Conservation (phyloP, 2,888 invertebrate species). For the Cepaea hortensis region DNA sequence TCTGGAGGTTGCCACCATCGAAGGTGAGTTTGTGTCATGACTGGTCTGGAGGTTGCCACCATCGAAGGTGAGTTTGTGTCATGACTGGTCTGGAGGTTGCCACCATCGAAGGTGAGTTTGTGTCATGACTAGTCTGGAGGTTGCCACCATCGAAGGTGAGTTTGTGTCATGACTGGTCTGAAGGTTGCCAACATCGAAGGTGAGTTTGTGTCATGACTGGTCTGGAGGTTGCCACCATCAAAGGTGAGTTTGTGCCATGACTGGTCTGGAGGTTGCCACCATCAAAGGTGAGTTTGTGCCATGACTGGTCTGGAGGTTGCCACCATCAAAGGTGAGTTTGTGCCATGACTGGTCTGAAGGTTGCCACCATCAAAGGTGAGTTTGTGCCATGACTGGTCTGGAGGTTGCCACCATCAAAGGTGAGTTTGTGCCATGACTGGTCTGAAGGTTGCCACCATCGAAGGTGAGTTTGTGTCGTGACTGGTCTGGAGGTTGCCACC, state of each 20-base stretch:
- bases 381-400: conserved; percentile 56
- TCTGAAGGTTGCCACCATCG: conserved; percentile 49
- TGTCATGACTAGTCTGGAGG: neutral
- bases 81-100: conserved; percentile 53
- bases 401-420: conserved; percentile 55
- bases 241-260: conserved; percentile 56
- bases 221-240: conserved; percentile 49
- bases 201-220: conserved; percentile 58
- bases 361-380: conserved; percentile 57
- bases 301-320: conserved; percentile 40
- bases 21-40: conserved; percentile 59
- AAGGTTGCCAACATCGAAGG: conserved; percentile 55
- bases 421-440: conserved; percentile 55
- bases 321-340: conserved; percentile 57
- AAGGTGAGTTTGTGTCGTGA: conserved; percentile 49
- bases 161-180: conserved; percentile 56
- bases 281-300: conserved; percentile 52
- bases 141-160: conserved; percentile 57
- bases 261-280: conserved; percentile 49
- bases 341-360: conserved; percentile 53
- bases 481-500: conserved; percentile 48
- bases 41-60: conserved; percentile 49
- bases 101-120: conserved; percentile 54
- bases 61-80: conserved; percentile 56
- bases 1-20: conserved; percentile 49